Conservation (phyloP, 2,113 vertebrate species). For the Lasiurus cinereus region DNA sequence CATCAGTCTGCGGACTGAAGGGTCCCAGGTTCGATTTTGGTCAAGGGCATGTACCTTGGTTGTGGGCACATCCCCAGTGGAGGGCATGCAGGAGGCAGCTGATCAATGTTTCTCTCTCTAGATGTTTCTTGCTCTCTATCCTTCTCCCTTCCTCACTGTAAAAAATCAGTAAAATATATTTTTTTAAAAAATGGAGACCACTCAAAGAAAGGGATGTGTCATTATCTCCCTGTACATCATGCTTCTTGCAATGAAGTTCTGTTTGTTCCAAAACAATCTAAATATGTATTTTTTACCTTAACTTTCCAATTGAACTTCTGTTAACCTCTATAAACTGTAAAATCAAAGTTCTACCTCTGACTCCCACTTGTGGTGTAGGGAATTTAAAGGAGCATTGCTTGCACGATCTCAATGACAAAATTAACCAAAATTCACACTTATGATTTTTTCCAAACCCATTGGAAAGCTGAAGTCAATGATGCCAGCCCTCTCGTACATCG, state of each 20-base stretch:
- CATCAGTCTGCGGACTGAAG: too few species aligned
- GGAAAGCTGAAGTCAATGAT: background rate
- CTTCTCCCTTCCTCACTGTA: too few species aligned
- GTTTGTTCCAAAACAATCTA: conserved; percentile 38
- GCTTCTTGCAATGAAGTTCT: conserved; percentile 41
- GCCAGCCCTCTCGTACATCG: background rate
- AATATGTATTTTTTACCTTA: conserved; percentile 32
- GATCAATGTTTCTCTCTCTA: too few species aligned
- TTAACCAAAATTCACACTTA: conserved; percentile 18
- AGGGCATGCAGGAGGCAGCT: too few species aligned
- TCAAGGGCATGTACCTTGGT: too few species aligned
- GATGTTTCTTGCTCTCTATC: too few species aligned
- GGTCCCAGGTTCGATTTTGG: too few species aligned
- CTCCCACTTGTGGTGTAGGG: background rate
- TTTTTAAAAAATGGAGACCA: background rate
- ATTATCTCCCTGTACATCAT: background rate
- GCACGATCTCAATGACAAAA: background rate
- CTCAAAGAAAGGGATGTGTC: background rate
- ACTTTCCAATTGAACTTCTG: conserved; percentile 26
- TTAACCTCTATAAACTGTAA: conserved; percentile 31
- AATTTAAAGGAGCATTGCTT: conserved; percentile 13
- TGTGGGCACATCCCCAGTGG: too few species aligned
- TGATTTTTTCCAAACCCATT: background rate
- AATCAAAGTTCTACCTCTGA: conserved; percentile 42
- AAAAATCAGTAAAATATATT: too few species aligned